Base-by-base conservation (phyloP, 2,888 invertebrate species). In the Gonocerus acuteangulatus region DNA sequence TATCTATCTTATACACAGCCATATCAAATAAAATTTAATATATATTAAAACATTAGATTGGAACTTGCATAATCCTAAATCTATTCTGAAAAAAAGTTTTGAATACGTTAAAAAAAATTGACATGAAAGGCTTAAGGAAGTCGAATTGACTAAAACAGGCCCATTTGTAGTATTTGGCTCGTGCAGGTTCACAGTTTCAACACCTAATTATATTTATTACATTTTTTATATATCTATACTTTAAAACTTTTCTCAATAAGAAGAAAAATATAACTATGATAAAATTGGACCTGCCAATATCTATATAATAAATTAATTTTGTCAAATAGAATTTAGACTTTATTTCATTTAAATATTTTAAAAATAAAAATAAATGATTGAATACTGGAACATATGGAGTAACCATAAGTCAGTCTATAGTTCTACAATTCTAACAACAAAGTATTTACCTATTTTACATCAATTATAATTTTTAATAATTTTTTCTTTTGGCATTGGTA, bases 221-320 rank as follows among this genome's bases (percentile, higher is more conserved):
- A 27, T 27, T 27, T 27, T 27, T 6, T 6, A 27, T 27, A 27
- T 27, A 27, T 27, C 3, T n/a, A 39, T 15, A 39, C n/a, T 9
- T 39, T 39, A 9, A 39, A 39, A 51, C 22, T 1, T 22, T 36
- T 39, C 36, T 23, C 32, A n/a, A 54, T 36, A 54, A 39, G 15
- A 54, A 15, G 7, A 54, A 54, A 54, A 42, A 54, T 32, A 34
- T 23, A 52, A 60, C 19, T 34, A 16, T 44, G 34, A 44, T 27
- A 7, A 16, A 39, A 52, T 52, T 61, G 61, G 61, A 44, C 61
- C 61, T 61, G 61, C 61, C 61, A 61, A 61, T 61, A 51, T 54
- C 15, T 54, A 22, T 54, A 34, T 54, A 39, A 39, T 39, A 39
- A 39, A 39, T 39, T 4, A 39, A 39, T n/a, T 39, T 39, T 23